These are phyloP conservation scores for Cygnus atratus DNA, from an alignment of 2,113 vertebrate genomes.

Conservation along the genomic window DNA sequence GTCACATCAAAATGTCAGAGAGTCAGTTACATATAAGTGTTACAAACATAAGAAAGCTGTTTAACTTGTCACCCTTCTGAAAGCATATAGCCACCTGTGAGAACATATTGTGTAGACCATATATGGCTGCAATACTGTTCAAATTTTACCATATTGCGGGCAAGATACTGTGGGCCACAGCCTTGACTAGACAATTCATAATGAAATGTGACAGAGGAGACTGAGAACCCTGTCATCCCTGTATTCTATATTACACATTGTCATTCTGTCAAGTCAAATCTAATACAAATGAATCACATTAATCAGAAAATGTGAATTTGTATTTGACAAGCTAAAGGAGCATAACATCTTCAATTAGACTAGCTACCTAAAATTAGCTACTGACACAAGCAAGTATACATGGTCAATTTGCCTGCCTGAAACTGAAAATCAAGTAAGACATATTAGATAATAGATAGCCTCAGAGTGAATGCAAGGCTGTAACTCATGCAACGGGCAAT, in stretches of 20 bases:
- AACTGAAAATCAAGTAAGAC: constrained; percentile 69
- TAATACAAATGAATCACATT: constrained; percentile 78
- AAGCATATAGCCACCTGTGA: not conserved
- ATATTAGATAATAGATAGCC: constrained; percentile 63
- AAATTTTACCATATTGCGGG: constrained; percentile 61
- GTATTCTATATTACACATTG: constrained; percentile 64
- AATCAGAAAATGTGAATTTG: constrained; percentile 78
- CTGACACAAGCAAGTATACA: constrained; percentile 68
- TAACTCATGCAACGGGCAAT: constrained; percentile 52
- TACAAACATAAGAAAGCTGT: not conserved
- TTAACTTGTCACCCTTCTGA: constrained; percentile 16
- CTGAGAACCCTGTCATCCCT: constrained; percentile 71
- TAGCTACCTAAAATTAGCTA: constrained; percentile 76
- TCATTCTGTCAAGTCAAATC: constrained; percentile 75
- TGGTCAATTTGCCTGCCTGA: constrained; percentile 67
- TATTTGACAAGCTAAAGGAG: constrained; percentile 76
- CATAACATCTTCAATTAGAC: constrained; percentile 76
- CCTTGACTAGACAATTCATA: constrained; percentile 75
- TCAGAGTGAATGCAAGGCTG: constrained; percentile 31
- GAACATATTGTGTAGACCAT: not conserved
- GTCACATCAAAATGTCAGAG: not conserved
- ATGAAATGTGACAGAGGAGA: constrained; percentile 71
- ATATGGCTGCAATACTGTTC: not conserved
- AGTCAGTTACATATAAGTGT: not conserved
- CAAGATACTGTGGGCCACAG: constrained; percentile 59